These are phyloP conservation scores for Microtus oregoni DNA, from an alignment of 2,113 vertebrate genomes.

Conservation along the genomic window DNA sequence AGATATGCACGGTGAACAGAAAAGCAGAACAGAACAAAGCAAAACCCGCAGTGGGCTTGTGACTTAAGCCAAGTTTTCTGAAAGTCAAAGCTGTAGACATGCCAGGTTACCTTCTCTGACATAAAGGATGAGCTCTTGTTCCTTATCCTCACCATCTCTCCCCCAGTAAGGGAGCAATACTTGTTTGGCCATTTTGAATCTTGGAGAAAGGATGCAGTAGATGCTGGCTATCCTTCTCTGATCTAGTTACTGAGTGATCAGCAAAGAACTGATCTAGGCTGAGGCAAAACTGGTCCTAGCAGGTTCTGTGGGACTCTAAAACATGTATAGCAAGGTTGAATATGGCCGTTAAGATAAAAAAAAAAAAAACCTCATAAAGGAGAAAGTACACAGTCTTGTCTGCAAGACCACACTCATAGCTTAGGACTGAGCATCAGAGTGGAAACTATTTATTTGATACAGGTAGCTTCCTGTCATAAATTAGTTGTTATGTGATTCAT, in stretches of 20 bases:
- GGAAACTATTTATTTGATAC: neutral
- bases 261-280: neutral
- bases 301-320: neutral
- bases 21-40: neutral
- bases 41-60: neutral
- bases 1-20: conserved; percentile 1
- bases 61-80: conserved; percentile 28
- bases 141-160: neutral
- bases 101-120: neutral
- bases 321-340: conserved; percentile 1
- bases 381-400: conserved; percentile 32
- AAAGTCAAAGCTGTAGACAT: conserved; percentile 35
- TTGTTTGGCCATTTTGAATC: neutral
- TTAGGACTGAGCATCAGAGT: neutral
- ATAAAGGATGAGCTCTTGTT: neutral
- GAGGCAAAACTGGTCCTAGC: neutral
- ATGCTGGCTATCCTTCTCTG: neutral
- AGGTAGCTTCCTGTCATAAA: neutral
- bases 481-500: neutral
- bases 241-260: conserved; percentile 34
- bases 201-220: neutral
- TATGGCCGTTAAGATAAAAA: conserved; percentile 35
- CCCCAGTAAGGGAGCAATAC: neutral
- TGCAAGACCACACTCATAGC: conserved; percentile 25
- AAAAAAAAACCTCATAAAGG: neutral